Conservation (phyloP, 2,113 vertebrate genomes). For the Junco hyemalis region DNA sequence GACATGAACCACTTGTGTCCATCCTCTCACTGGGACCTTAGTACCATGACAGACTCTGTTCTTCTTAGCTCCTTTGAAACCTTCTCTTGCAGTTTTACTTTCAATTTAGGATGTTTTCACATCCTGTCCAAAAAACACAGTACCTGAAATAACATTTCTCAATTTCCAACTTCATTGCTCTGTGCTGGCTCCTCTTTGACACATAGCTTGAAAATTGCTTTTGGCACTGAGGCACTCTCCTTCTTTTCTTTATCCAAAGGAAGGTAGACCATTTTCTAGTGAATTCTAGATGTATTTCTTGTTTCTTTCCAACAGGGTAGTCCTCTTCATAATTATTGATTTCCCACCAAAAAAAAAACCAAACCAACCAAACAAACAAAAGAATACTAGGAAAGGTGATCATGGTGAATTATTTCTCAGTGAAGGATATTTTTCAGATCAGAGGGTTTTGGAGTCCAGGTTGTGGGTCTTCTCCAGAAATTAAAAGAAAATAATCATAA, state of each 20-base stretch:
- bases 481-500: not conserved
- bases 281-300: not conserved
- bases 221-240: not conserved
- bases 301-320: not conserved
- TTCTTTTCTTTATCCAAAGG: not conserved
- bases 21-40: not conserved
- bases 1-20: fast-evolving
- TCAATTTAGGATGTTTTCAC: not conserved
- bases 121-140: not conserved
- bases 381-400: not conserved
- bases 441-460: not conserved
- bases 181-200: not conserved
- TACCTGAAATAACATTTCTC: not conserved
- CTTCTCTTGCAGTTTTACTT: not conserved
- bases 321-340: not conserved
- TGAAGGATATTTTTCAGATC: not conserved
- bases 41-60: not conserved
- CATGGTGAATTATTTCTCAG: not conserved
- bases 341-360: not conserved
- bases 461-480: not conserved
- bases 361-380: too few relatives aligned
- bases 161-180: not conserved
- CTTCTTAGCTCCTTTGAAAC: not conserved
- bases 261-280: not conserved
- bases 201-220: fast-evolving